phyloP scores from a whole-genome alignment of 2,113 vertebrate genomes.

The Gymnorhina tibicen region DNA sequence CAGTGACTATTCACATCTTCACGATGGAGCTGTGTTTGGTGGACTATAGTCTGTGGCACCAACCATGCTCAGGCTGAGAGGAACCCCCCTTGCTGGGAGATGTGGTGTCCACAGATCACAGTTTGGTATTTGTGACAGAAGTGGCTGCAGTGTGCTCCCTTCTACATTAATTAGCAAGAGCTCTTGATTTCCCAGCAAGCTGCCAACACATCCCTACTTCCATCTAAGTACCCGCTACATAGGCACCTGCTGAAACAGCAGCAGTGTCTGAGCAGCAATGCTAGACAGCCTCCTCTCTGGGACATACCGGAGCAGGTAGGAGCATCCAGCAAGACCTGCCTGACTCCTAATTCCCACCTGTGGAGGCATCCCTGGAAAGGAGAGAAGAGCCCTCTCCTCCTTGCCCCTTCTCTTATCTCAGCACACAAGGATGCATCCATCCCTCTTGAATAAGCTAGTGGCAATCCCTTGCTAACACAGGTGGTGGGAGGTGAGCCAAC shows the following conservation, averaged over 20 bases:
- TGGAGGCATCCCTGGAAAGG: background rate
- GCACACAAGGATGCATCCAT: background rate
- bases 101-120: background rate
- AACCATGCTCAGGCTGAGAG: background rate
- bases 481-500: background rate
- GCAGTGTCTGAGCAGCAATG: background rate
- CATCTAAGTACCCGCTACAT: background rate
- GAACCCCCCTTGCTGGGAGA: background rate
- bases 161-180: background rate
- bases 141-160: background rate
- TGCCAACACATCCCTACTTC: background rate
- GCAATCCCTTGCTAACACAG: background rate
- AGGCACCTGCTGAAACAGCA: background rate
- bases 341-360: background rate
- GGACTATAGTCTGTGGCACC: background rate
- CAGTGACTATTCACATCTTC: constrained; percentile 2
- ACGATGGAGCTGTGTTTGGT: background rate
- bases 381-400: background rate
- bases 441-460: background rate
- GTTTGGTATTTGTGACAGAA: background rate
- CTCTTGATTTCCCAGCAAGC: background rate
- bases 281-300: background rate
- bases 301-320: background rate
- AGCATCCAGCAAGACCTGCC: background rate
- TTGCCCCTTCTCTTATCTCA: background rate